phyloP scores from a whole-genome alignment of 2,797 vertebrate species.

The Enteromius thamalakanensis region DNA sequence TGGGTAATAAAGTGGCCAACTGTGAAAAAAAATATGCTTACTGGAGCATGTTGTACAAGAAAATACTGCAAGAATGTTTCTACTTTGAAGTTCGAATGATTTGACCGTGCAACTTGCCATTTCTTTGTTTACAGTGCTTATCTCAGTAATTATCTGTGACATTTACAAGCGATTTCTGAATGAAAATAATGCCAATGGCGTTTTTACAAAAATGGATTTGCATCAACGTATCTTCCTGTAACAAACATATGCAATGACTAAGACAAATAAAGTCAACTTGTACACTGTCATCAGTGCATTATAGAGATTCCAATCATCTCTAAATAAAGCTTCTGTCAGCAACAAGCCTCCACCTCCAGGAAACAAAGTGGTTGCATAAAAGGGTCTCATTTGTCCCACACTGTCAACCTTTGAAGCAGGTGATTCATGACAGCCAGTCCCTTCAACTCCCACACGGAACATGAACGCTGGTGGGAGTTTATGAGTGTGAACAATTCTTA shows the following conservation, averaged over 20 bases:
- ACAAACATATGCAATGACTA: background rate
- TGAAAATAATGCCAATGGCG: background rate
- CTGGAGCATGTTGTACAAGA: background rate
- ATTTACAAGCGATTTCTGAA: conserved; percentile 2
- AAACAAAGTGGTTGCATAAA: conserved; percentile 56
- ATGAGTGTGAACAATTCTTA: conserved; percentile 5
- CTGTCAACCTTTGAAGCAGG: conserved; percentile 17
- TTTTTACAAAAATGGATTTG: background rate
- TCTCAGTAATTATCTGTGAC: background rate
- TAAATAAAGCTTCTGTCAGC: conserved; percentile 33
- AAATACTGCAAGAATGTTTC: background rate
- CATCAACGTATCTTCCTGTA: background rate
- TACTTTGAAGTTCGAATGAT: background rate
- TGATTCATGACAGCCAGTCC: conserved; percentile 41
- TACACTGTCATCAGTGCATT: conserved; percentile 24
- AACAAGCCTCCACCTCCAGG: conserved; percentile 54
- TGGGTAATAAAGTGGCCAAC: background rate
- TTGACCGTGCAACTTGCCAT: background rate
- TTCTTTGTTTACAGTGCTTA: background rate
- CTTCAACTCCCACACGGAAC: conserved; percentile 33
- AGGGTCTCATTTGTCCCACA: conserved; percentile 47
- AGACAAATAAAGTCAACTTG: background rate
- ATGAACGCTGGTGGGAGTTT: background rate
- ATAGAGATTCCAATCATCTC: conserved; percentile 13
- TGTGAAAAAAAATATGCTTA: background rate